Evolutionary conservation across 92 coral and sea anemone species (phyloP).

Genomic region (Heliopora coerulea): DNA sequence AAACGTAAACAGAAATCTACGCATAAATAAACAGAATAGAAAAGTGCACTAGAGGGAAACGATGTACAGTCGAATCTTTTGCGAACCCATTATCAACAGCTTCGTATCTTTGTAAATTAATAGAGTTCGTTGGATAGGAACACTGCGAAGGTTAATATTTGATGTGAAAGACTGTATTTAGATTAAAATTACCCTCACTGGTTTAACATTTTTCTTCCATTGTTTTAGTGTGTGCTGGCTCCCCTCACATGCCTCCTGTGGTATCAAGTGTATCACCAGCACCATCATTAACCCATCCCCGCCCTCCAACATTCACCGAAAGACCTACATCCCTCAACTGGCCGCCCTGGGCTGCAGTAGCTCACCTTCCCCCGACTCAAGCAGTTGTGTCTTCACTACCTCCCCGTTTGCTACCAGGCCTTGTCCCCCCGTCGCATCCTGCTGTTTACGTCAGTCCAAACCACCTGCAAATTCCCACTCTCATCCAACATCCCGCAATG

Average conservation of each 20-base stretch:
- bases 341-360: not conserved
- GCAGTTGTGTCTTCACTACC: not conserved
- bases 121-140: too few species aligned
- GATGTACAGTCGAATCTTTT: too few species aligned
- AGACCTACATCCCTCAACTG: slow-evolving; percentile 37
- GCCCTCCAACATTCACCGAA: slow-evolving; percentile 16
- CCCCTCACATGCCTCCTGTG: slow-evolving; percentile 3
- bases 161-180: not conserved
- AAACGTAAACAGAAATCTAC: too few species aligned
- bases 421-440: slow-evolving; percentile 37
- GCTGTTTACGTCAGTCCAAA: slow-evolving; percentile 26
- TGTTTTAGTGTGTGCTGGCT: slow-evolving; percentile 28
- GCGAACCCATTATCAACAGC: too few species aligned
- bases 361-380: slow-evolving; percentile 13
- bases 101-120: too few species aligned
- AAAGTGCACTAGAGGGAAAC: too few species aligned
- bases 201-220: not conserved
- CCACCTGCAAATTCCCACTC: slow-evolving; percentile 26
- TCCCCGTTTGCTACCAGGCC: slow-evolving; percentile 22
- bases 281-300: not conserved
- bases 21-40: too few species aligned
- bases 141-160: too few species aligned
- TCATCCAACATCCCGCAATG: slow-evolving; percentile 25
- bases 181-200: too few species aligned
- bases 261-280: not conserved